A percentile compares a stretch with the other conserved stretches of the same genome.
These are phyloP conservation scores for Tenthredo mesomela DNA, from an alignment of 2,888 invertebrate genomes.

Conservation along the genomic window DNA sequence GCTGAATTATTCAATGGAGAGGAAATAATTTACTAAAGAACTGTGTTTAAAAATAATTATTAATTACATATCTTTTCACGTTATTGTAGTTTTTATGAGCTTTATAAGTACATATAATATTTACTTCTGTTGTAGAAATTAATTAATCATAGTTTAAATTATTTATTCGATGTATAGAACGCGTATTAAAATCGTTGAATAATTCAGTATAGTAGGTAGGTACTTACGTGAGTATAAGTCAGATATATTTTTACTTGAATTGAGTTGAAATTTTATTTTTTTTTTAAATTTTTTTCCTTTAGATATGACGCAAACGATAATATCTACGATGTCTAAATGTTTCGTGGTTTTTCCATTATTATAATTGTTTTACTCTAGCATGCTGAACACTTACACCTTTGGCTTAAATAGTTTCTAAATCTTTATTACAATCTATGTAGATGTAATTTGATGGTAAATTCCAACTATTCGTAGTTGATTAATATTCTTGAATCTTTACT, in stretches of 20 bases:
- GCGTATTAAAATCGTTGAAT: neutral
- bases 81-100: neutral
- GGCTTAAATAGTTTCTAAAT: slow-evolving; percentile 22
- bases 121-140: neutral
- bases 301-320: slow-evolving; percentile 26
- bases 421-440: neutral
- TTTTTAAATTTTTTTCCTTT: neutral
- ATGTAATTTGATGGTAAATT: slow-evolving; percentile 8
- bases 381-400: slow-evolving; percentile 46
- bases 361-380: slow-evolving; percentile 38
- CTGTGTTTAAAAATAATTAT: neutral
- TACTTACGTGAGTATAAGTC: neutral
- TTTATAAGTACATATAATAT: neutral
- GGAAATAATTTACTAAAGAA: neutral
- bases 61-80: no score
- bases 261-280: neutral
- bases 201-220: neutral
- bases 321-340: slow-evolving; percentile 29
- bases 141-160: neutral
- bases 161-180: neutral
- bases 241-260: slow-evolving; percentile 14
- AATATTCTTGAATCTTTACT: slow-evolving; percentile 16
- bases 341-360: slow-evolving; percentile 5
- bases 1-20: neutral
- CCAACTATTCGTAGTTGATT: neutral